phyloP scores from a whole-genome alignment of 2,113 vertebrate genomes.

The Ophthalmolycus amberensis region DNA sequence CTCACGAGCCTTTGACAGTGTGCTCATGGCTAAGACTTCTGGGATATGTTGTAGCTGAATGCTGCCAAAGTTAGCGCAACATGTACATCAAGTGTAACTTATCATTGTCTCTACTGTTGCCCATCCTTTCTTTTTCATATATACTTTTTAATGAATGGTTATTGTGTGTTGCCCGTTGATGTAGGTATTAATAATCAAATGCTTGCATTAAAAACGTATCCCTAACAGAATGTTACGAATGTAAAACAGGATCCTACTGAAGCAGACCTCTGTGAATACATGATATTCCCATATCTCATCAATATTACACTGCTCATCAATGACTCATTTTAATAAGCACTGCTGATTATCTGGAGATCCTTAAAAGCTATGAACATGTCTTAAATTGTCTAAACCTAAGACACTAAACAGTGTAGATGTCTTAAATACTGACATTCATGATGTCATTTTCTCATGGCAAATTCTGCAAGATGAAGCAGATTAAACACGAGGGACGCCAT shows the following conservation, averaged over 20 bases:
- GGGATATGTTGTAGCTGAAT: not conserved
- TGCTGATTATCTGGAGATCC: not conserved
- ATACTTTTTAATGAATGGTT: not conserved
- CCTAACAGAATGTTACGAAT: not conserved
- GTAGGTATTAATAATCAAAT: slow-evolving; percentile 13
- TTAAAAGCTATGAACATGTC: slow-evolving; percentile 15
- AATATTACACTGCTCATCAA: slow-evolving; percentile 44
- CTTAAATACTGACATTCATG: not conserved
- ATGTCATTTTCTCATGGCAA: not conserved
- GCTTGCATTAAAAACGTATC: not conserved
- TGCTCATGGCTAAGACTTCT: not conserved
- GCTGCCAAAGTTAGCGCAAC: not conserved
- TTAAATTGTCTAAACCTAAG: slow-evolving; percentile 12
- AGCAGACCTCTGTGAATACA: slow-evolving; percentile 29
- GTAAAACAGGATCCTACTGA: slow-evolving; percentile 1
- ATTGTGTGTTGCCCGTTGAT: slow-evolving; percentile 5
- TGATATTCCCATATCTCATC: slow-evolving; percentile 28
- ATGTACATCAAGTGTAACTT: slow-evolving; percentile 5
- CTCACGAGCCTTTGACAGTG: not conserved
- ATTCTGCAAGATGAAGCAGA: not conserved
- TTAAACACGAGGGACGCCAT: not conserved
- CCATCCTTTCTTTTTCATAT: not conserved
- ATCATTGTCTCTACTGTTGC: not conserved
- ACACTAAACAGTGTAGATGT: not conserved
- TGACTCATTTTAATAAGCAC: slow-evolving; percentile 28